phyloP scores from a whole-genome alignment of 2,888 invertebrate species.

The Idaea biselata region DNA sequence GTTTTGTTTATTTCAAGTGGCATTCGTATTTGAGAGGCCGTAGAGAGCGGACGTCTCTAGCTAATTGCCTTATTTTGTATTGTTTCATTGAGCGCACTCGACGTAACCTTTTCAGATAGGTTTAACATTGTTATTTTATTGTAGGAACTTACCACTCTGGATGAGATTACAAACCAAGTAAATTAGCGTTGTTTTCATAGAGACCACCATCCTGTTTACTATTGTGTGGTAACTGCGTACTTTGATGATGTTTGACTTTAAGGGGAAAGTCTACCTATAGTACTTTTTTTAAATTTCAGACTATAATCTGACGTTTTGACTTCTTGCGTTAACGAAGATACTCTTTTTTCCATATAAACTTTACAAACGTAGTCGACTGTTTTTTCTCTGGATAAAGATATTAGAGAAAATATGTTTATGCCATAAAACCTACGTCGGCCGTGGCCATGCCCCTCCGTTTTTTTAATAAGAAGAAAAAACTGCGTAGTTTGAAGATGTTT shows the following conservation, averaged over 20 bases:
- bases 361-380: too few species aligned
- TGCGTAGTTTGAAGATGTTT: constrained; percentile 47
- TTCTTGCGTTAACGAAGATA: too few species aligned
- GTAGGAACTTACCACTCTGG: constrained; percentile 49
- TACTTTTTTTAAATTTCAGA: too few species aligned
- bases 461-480: too few species aligned
- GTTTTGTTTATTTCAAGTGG: constrained; percentile 78
- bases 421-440: too few species aligned
- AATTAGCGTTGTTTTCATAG: constrained; percentile 67
- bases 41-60: constrained; percentile 67
- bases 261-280: too few species aligned
- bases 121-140: constrained; percentile 76
- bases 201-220: constrained; percentile 50
- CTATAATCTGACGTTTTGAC: too few species aligned
- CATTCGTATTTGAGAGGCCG: constrained; percentile 68
- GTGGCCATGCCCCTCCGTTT: too few species aligned
- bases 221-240: constrained; percentile 52
- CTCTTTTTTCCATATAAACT: too few species aligned
- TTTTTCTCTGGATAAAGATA: too few species aligned
- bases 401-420: too few species aligned
- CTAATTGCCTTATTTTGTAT: constrained; percentile 73
- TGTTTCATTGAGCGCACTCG: constrained; percentile 58
- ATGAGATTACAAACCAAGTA: constrained; percentile 64
- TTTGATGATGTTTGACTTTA: constrained; percentile 43
- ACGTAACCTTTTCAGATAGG: constrained; percentile 52